phyloP scores from a whole-genome alignment of 2,797 vertebrate species.

The Halcyon chelicuti region DNA sequence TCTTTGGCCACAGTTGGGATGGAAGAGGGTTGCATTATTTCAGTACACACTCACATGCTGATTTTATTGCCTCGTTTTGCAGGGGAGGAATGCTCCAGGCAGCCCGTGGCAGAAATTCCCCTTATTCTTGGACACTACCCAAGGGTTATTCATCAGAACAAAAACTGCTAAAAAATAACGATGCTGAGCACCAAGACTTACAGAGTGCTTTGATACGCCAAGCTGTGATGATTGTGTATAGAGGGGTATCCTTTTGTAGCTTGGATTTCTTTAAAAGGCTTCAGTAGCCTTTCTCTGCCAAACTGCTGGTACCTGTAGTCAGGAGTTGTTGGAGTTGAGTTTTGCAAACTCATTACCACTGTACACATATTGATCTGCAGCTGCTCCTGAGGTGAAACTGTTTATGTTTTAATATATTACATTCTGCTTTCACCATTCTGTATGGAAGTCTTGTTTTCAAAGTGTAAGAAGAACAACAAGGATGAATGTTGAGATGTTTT shows the following conservation, averaged over 20 bases:
- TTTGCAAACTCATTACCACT: neutral
- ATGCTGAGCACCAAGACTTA: neutral
- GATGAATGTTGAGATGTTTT: constrained; percentile 29
- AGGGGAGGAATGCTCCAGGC: neutral
- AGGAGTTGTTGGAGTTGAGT: neutral
- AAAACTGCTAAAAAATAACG: constrained; percentile 18
- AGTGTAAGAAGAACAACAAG: neutral
- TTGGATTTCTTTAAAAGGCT: constrained; percentile 22
- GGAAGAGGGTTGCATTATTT: neutral
- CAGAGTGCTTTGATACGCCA: neutral
- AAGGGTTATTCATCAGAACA: constrained; percentile 37
- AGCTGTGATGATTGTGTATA: neutral
- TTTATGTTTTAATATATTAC: neutral
- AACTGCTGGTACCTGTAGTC: fast-evolving
- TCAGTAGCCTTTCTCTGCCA: neutral
- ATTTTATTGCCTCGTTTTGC: neutral
- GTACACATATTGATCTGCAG: neutral
- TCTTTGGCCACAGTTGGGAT: neutral
- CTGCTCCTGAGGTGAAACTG: neutral
- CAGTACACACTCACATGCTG: neutral
- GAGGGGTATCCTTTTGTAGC: neutral
- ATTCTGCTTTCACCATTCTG: neutral
- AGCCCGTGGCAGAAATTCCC: neutral
- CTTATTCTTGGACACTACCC: constrained; percentile 12
- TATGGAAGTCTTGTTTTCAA: constrained; percentile 15